Conservation (phyloP, 2,113 vertebrate genomes). For the Cricetomys ansorgei region DNA sequence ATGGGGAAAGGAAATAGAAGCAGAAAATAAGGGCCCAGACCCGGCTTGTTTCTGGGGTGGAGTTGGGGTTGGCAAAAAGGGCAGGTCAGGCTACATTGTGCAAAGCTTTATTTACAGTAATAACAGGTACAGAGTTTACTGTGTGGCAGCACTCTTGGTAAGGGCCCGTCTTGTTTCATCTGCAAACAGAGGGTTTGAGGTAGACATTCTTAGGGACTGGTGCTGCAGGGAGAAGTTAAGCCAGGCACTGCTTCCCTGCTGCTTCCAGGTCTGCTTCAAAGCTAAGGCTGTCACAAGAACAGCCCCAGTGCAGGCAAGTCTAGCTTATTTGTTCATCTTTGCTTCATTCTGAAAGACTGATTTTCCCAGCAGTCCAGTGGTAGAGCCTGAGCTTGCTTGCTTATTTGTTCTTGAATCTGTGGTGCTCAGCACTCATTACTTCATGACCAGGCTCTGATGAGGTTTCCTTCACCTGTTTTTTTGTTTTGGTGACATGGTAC, state of each 20-base stretch:
- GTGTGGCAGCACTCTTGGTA: background rate
- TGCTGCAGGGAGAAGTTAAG: background rate
- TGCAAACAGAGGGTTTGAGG: slow-evolving; percentile 7
- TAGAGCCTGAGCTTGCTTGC: background rate
- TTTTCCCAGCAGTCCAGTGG: background rate
- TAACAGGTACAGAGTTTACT: background rate
- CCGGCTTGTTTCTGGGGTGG: background rate
- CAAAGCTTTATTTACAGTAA: background rate
- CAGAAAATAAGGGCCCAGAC: background rate
- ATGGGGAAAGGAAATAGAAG: background rate
- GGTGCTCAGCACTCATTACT: background rate
- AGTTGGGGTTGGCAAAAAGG: background rate
- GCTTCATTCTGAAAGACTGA: background rate
- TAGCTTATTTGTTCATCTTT: background rate
- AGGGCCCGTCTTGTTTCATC: background rate
- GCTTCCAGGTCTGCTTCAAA: background rate
- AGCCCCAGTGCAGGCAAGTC: background rate
- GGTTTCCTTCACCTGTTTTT: background rate
- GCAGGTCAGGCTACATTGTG: background rate
- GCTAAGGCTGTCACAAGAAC: background rate
- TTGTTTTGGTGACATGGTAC: background rate
- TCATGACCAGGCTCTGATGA: background rate
- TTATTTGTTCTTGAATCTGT: background rate
- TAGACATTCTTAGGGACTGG: background rate
- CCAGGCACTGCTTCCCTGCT: background rate